Evolutionary conservation across 1,140 invertebrate genomes (phyloP).

Genomic region (Condylostylus longicornis): DNA sequence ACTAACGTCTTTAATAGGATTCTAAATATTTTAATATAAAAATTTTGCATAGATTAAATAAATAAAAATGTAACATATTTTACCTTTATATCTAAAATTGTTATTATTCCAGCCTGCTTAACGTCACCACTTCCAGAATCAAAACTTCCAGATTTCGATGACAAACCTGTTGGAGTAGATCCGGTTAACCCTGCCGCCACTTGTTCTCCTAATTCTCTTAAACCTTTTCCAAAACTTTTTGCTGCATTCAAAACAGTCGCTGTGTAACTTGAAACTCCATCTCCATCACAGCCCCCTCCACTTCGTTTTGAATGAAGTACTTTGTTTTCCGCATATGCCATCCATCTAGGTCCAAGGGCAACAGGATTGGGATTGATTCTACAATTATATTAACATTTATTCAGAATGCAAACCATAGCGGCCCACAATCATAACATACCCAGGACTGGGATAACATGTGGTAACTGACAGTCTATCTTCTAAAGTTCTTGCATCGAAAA

Average conservation of each 20-base stretch:
- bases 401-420: too few species aligned
- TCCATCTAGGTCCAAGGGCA: constrained; percentile 67
- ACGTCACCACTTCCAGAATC: constrained; percentile 33
- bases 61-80: constrained; percentile 2
- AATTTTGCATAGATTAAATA: constrained; percentile 1
- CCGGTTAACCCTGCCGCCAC: constrained; percentile 75
- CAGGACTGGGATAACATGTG: constrained; percentile 73
- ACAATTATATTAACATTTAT: constrained; percentile 24
- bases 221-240: constrained; percentile 72
- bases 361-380: constrained; percentile 78
- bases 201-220: constrained; percentile 81
- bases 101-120: constrained; percentile 68
- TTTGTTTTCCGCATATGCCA: constrained; percentile 73
- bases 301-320: constrained; percentile 66
- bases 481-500: constrained; percentile 78
- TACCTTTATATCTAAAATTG: constrained; percentile 73
- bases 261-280: constrained; percentile 77
- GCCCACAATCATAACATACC: constrained; percentile 14
- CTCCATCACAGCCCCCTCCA: constrained; percentile 66
- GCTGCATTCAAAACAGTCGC: constrained; percentile 90
- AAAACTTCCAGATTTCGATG: constrained; percentile 31
- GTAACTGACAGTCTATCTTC: constrained; percentile 76
- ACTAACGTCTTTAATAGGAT: constrained; percentile 28
- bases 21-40: constrained; percentile 7
- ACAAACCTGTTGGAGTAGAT: constrained; percentile 25